Base-by-base conservation (phyloP, 2,113 vertebrate species). In the Atherinomorus stipes region DNA sequence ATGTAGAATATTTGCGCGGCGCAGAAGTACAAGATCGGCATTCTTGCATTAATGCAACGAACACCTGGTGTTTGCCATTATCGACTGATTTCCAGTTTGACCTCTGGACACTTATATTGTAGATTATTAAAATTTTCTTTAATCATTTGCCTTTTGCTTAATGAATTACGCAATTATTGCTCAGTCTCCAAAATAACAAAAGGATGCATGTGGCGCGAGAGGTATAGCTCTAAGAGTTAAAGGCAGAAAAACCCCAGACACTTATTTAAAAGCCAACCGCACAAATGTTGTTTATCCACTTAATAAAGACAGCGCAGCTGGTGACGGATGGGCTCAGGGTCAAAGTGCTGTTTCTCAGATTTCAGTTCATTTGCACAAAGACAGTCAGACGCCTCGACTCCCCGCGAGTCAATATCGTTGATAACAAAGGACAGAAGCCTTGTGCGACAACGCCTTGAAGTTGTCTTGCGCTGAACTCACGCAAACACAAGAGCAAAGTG, bases 301-400 rank as follows among this genome's bases (percentile, higher is more conserved):
- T 78, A 78, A 82, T 78, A 66, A 63, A 80, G 85, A 74, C 65
- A 64, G 81, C 37, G 12, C 79, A 66, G 87, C 83, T 6, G 57
- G 74, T 93, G 61, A 85, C 57, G 79, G 83, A 89, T 93, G 91
- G 91, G 84, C 93, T 93, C 91, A 92, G 95, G 96, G 96, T 97
- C 96, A 96, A 93, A 94, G 93, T 92, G 89, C 93, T 95, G 88
- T 95, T 96, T 94, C 94, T 99, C 96, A 92, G 90, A 95, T 99
- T 98, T 96, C 96, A 92, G 94, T 96, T 95, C 92, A 95, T 96
- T 98, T 93, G 93, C 96, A 94, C 94, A 93, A 97, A 96, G 97
- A 98, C 97, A 97, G 94, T 89, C 95, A 94, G 97, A 97, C 96
- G 96, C 97, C 96, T 93, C 81, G 89, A 92, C 91, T 92, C 94